phyloP scores from a whole-genome alignment of 2,888 invertebrate genomes.

The Temnothorax unifasciatus region DNA sequence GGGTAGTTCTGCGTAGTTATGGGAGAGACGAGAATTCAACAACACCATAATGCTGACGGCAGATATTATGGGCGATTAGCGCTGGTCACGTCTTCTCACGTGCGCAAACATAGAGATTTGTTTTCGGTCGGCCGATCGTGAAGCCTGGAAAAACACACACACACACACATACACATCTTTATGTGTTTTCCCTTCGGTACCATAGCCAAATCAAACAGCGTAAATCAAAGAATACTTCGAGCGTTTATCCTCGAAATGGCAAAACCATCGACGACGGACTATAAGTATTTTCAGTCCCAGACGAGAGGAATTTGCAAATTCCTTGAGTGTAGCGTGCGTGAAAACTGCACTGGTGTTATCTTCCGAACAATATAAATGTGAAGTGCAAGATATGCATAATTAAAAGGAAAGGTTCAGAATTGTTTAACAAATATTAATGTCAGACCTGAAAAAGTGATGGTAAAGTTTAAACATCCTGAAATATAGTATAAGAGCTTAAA shows the following conservation, averaged over 20 bases:
- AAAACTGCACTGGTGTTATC: slow-evolving; percentile 18
- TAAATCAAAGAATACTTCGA: not conserved
- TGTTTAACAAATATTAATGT: not conserved
- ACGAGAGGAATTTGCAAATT: not conserved
- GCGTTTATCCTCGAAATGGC: slow-evolving; percentile 41
- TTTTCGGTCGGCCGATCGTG: slow-evolving; percentile 59
- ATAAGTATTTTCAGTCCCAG: slow-evolving; percentile 18
- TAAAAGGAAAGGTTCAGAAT: not conserved
- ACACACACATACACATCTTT: slow-evolving; percentile 24
- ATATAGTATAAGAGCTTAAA: not conserved
- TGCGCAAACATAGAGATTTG: slow-evolving; percentile 72
- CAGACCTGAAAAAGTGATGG: not conserved
- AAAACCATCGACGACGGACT: not conserved
- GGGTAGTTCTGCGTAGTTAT: not conserved
- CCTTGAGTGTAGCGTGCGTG: not conserved
- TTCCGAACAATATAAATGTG: slow-evolving; percentile 12
- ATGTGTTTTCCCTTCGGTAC: slow-evolving; percentile 61
- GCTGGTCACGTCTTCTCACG: slow-evolving; percentile 64
- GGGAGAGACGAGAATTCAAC: slow-evolving; percentile 29
- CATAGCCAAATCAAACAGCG: slow-evolving; percentile 66
- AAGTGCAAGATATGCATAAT: not conserved
- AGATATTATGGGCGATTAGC: slow-evolving; percentile 69
- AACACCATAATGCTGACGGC: slow-evolving; percentile 28
- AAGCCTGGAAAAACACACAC: slow-evolving; percentile 69
- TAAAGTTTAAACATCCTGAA: not conserved